Percentiles rank a stretch among this genome's conserved stretches.
Evolutionary conservation across 2,888 invertebrate genomes (phyloP).

Genomic region (Brachynemurus nebulosus): DNA sequence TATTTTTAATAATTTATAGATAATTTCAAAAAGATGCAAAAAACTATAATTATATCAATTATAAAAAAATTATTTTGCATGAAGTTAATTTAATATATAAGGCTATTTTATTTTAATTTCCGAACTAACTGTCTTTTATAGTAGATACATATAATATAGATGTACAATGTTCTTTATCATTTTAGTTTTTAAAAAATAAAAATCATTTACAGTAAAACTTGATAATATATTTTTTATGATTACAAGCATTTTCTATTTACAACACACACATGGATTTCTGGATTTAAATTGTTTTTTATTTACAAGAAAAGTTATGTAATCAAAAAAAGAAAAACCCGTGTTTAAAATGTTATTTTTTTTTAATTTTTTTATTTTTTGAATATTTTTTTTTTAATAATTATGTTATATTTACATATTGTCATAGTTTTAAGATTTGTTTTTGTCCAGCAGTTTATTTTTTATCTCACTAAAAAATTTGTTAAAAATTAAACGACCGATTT

Average conservation of each 20-base stretch:
- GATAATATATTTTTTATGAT: neutral
- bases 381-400: constrained; percentile 9
- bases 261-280: neutral
- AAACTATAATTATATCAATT: too few species aligned
- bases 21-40: too few species aligned
- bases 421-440: constrained; percentile 22
- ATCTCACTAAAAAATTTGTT: neutral
- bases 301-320: constrained; percentile 4
- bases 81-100: too few species aligned
- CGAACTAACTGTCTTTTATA: too few species aligned
- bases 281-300: neutral
- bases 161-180: too few species aligned
- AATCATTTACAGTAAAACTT: too few species aligned
- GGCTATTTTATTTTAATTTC: too few species aligned
- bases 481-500: neutral
- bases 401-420: constrained; percentile 34
- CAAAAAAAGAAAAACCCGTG: constrained; percentile 9
- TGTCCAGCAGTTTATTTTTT: neutral
- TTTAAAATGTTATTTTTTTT: constrained; percentile 8
- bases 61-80: too few species aligned
- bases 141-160: too few species aligned
- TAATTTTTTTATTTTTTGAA: constrained; percentile 1
- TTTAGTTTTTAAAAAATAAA: too few species aligned
- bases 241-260: constrained; percentile 2
- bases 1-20: too few species aligned